These are phyloP conservation scores for Bombycilla garrulus DNA, from an alignment of 2,113 vertebrate genomes.

Conservation along the genomic window DNA sequence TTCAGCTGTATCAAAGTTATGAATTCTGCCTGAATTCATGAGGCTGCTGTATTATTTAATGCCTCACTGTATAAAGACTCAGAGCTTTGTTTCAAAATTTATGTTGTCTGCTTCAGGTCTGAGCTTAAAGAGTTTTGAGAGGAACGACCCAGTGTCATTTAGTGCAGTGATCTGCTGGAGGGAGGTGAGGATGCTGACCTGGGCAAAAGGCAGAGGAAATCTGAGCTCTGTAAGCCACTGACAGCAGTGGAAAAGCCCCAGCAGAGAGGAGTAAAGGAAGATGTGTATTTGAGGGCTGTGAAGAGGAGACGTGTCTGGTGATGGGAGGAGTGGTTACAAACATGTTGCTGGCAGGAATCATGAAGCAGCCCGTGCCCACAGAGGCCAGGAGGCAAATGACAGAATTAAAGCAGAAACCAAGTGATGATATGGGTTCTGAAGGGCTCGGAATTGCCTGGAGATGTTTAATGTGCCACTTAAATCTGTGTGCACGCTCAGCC, in stretches of 20 bases:
- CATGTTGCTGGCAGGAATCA: accelerated
- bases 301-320: accelerated
- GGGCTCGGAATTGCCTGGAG: background rate
- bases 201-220: background rate
- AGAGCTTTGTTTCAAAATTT: background rate
- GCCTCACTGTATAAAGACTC: background rate
- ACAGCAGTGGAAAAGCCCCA: background rate
- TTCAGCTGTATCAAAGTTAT: background rate
- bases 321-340: background rate
- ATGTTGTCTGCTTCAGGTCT: background rate
- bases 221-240: background rate
- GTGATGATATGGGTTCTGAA: background rate
- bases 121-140: background rate
- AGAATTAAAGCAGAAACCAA: background rate
- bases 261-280: background rate
- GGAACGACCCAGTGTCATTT: background rate
- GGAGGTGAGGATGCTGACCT: background rate
- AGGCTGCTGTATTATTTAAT: slow-evolving; percentile 17
- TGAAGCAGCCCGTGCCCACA: background rate
- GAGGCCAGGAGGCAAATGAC: background rate
- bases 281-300: background rate
- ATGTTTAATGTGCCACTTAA: background rate
- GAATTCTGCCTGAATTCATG: slow-evolving; percentile 3
- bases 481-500: background rate
- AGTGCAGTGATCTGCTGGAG: background rate